A percentile compares a stretch with the other conserved stretches of the same genome.
phyloP scores from a whole-genome alignment of 2,113 vertebrate genomes.

The Engystomops pustulosus region DNA sequence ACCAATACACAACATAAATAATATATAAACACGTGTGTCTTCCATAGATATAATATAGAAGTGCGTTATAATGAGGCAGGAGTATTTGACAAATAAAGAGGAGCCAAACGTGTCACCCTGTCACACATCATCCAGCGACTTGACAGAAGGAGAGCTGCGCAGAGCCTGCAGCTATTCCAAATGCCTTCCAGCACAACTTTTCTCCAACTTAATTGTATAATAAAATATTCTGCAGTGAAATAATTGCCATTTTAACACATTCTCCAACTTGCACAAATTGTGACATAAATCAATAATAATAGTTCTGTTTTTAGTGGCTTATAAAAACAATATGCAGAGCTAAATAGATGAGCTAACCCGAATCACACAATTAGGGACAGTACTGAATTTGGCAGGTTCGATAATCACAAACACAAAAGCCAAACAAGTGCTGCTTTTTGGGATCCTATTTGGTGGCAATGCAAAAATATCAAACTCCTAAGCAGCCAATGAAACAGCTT shows the following conservation, averaged over 20 bases:
- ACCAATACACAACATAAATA: background rate
- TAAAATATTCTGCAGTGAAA: background rate
- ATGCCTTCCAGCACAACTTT: background rate
- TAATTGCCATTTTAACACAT: background rate
- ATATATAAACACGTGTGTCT: background rate
- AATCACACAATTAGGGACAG: too few species aligned
- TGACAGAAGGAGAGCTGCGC: background rate
- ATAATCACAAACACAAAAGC: too few species aligned
- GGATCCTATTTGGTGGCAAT: too few species aligned
- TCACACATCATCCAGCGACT: background rate
- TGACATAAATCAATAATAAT: background rate
- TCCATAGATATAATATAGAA: background rate
- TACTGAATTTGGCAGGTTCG: too few species aligned
- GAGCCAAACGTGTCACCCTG: slow-evolving; percentile 5
- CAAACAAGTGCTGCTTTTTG: too few species aligned
- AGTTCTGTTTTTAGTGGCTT: background rate
- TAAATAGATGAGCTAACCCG: too few species aligned
- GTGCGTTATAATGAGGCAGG: background rate
- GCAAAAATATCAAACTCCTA: too few species aligned
- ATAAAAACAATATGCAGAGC: too few species aligned
- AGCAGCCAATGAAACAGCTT: too few species aligned
- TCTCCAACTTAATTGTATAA: background rate
- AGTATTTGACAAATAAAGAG: background rate
- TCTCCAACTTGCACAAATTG: background rate
- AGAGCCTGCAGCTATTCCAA: slow-evolving; percentile 7